phyloP scores from a whole-genome alignment of 2,888 invertebrate genomes.

The Lasiommata megera region DNA sequence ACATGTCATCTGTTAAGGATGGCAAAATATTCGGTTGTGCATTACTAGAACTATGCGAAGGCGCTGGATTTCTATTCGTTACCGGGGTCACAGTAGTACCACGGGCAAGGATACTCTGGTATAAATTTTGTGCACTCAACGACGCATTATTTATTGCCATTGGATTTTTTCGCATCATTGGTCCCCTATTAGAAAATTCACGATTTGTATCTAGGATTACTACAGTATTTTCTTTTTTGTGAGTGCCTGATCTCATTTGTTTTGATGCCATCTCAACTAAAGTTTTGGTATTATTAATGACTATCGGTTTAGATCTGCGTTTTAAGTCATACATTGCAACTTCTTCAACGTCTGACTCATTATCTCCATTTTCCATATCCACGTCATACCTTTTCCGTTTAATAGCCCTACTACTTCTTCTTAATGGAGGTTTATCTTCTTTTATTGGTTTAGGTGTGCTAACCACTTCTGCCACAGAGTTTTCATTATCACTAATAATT shows the following conservation, averaged over 20 bases:
- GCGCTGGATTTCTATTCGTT: constrained; percentile 40
- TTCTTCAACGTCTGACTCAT: constrained; percentile 85
- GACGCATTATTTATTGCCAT: constrained; percentile 61
- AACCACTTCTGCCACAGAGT: constrained; percentile 53
- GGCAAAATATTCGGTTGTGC: constrained; percentile 86
- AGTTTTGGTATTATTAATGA: constrained; percentile 87
- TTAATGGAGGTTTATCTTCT: constrained; percentile 44
- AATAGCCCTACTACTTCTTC: constrained; percentile 64
- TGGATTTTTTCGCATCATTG: constrained; percentile 48
- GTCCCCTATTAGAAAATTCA: constrained; percentile 82
- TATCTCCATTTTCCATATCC: constrained; percentile 76
- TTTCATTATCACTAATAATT: constrained; percentile 75
- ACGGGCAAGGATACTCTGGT: constrained; percentile 72
- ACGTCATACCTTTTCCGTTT: constrained; percentile 81
- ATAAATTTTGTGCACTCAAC: constrained; percentile 83
- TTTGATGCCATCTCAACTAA: constrained; percentile 86
- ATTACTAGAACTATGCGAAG: constrained; percentile 38
- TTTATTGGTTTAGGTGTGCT: constrained; percentile 40
- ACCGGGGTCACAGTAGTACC: constrained; percentile 69
- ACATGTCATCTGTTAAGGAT: constrained; percentile 94
- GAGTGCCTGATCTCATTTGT: constrained; percentile 49
- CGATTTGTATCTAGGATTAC: constrained; percentile 91
- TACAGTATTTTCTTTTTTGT: constrained; percentile 87
- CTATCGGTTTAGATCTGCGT: constrained; percentile 68
- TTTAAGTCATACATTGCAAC: constrained; percentile 79